Evolutionary conservation across 2,113 vertebrate genomes (phyloP).

Genomic region (Oplegnathus fasciatus): DNA sequence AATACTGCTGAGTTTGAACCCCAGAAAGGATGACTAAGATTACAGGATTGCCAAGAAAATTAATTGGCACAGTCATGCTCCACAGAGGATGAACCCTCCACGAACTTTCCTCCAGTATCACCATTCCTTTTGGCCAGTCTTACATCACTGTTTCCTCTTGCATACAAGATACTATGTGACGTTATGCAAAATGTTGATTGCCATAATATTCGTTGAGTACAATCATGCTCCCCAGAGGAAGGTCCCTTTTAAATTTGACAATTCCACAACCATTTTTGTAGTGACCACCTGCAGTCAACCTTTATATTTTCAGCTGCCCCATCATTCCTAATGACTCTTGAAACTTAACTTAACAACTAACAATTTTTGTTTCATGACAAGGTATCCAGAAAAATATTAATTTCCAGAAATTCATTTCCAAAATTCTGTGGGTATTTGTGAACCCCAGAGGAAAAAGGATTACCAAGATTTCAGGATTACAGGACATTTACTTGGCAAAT

Average conservation of each 20-base stretch:
- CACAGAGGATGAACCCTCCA: no score
- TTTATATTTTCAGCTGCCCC: background rate
- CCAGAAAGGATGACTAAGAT: background rate
- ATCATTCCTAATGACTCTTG: background rate
- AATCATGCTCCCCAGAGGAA: background rate
- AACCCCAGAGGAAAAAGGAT: background rate
- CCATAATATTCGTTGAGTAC: background rate
- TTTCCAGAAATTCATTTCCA: background rate
- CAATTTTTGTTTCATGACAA: background rate
- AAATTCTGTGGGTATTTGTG: background rate
- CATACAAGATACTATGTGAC: background rate
- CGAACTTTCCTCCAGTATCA: no score
- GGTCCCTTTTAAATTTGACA: background rate
- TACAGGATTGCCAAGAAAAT: no score
- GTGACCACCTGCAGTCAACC: background rate
- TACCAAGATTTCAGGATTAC: background rate
- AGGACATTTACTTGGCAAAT: background rate
- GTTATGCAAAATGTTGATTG: background rate
- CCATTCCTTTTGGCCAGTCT: background rate
- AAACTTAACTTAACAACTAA: background rate
- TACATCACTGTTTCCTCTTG: background rate
- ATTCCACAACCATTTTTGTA: background rate
- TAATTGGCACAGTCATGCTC: no score
- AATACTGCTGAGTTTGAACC: no score
- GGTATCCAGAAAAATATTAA: background rate